phyloP scores from a whole-genome alignment of 2,888 invertebrate genomes.

The Dioctria linearis region DNA sequence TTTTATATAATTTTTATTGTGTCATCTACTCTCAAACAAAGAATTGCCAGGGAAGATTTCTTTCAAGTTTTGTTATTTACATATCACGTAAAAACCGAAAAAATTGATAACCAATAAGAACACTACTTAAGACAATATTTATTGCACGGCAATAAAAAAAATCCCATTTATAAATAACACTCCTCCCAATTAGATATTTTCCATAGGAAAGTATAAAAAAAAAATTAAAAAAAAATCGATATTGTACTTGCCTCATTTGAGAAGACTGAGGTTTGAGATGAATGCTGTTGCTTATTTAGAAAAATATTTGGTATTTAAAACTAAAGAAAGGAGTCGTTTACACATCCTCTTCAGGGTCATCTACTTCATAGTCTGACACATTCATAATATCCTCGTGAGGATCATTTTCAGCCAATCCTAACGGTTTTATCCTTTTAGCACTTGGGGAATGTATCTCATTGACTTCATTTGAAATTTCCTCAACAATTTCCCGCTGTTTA shows the following conservation, averaged over 20 bases:
- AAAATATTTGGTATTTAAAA: slow-evolving; percentile 44
- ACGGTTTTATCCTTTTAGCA: slow-evolving; percentile 56
- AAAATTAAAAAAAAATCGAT: slow-evolving; percentile 6
- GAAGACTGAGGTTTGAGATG: slow-evolving; percentile 42
- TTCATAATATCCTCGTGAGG: slow-evolving; percentile 60
- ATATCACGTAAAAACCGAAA: too few relatives aligned
- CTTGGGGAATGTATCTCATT: slow-evolving; percentile 50
- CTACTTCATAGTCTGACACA: slow-evolving; percentile 60
- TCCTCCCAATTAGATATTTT: too few relatives aligned
- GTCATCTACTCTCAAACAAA: too few relatives aligned
- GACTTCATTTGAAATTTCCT: slow-evolving; percentile 31
- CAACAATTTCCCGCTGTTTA: slow-evolving; percentile 61
- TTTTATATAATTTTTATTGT: too few relatives aligned
- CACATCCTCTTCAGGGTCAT: slow-evolving; percentile 51
- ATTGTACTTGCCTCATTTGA: slow-evolving; percentile 40
- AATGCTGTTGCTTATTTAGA: slow-evolving; percentile 46
- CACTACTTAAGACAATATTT: too few relatives aligned
- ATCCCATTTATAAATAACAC: too few relatives aligned
- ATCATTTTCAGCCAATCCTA: slow-evolving; percentile 60
- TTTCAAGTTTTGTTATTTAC: too few relatives aligned
- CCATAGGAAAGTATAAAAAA: background rate
- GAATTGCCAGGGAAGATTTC: too few relatives aligned
- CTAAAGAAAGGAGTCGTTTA: slow-evolving; percentile 35
- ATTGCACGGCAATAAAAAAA: too few relatives aligned
- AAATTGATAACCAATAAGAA: too few relatives aligned